Conservation (phyloP, 2,113 vertebrate species). For the Muntiacus reevesi region DNA sequence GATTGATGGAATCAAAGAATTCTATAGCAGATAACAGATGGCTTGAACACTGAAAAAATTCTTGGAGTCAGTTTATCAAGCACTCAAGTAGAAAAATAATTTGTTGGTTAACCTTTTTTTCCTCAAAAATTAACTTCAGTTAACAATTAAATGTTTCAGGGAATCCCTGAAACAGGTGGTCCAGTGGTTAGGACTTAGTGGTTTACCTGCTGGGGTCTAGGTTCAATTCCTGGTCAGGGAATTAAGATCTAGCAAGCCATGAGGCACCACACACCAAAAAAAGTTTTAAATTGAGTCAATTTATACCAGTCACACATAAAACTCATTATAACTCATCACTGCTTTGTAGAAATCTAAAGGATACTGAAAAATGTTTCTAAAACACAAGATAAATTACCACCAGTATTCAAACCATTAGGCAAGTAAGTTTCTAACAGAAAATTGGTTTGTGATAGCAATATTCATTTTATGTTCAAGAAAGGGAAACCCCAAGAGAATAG, state of each 20-base stretch:
- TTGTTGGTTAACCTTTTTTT: not conserved
- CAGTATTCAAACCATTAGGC: not conserved
- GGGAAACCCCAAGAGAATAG: not conserved
- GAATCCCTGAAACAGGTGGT: not conserved
- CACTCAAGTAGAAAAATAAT: not conserved
- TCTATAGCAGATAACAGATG: not conserved
- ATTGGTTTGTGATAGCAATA: not conserved
- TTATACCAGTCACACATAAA: not conserved
- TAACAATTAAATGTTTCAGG: not conserved
- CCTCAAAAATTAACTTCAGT: not conserved
- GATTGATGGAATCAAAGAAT: not conserved
- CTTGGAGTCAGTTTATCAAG: not conserved
- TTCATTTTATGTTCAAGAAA: not conserved
- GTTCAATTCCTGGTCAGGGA: not conserved
- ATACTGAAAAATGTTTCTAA: not conserved
- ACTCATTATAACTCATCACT: not conserved
- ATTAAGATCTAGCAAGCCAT: not conserved
- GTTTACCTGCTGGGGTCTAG: not conserved
- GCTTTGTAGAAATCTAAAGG: not conserved
- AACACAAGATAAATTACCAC: constrained; percentile 10
- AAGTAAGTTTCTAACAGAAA: not conserved
- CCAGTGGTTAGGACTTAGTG: not conserved
- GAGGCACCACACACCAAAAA: not conserved
- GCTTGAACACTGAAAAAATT: not conserved
- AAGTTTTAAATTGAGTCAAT: constrained; percentile 25